Conservation (phyloP, 2,888 invertebrate genomes). For the Sinelater perroti region DNA sequence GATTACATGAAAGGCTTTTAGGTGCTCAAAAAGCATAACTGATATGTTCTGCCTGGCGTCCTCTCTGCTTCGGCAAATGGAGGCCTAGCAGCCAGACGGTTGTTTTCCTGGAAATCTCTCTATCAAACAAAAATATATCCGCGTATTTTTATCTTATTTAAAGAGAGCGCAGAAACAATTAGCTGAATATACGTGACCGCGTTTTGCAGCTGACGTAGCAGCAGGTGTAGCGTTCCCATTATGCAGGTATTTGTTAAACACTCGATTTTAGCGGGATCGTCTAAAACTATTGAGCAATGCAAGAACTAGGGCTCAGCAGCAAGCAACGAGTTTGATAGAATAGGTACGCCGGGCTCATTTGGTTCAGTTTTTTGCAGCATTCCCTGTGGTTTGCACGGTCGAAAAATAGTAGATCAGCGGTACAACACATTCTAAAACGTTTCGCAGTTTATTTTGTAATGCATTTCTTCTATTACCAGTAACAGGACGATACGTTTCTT, state of each 20-base stretch:
- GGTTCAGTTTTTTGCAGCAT: too few relatives aligned
- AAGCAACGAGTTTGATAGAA: too few relatives aligned
- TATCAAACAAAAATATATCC: slow-evolving; percentile 18
- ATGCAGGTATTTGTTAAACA: slow-evolving; percentile 27
- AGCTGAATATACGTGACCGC: slow-evolving; percentile 35
- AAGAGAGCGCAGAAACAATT: slow-evolving; percentile 24
- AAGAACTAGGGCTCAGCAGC: background rate
- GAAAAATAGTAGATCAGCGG: background rate
- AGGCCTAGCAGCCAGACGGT: background rate
- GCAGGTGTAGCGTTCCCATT: slow-evolving; percentile 35
- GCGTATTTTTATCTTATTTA: slow-evolving; percentile 20
- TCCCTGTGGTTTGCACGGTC: too few relatives aligned
- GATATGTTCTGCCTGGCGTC: too few relatives aligned
- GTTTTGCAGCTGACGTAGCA: slow-evolving; percentile 33
- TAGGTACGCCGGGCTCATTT: too few relatives aligned
- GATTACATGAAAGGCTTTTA: too few relatives aligned
- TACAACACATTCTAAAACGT: background rate
- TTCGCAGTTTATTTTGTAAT: too few relatives aligned
- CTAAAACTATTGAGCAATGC: slow-evolving; percentile 3
- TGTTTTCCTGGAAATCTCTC: background rate
- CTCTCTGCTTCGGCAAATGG: background rate
- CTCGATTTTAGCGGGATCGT: slow-evolving; percentile 16
- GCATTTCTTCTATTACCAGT: too few relatives aligned
- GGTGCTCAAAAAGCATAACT: too few relatives aligned
- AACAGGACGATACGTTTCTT: too few relatives aligned